Evolutionary conservation across 2,888 invertebrate genomes (phyloP), one percentile per base, ranked within the genome.

Genomic region (Drosophila neonasuta): DNA sequence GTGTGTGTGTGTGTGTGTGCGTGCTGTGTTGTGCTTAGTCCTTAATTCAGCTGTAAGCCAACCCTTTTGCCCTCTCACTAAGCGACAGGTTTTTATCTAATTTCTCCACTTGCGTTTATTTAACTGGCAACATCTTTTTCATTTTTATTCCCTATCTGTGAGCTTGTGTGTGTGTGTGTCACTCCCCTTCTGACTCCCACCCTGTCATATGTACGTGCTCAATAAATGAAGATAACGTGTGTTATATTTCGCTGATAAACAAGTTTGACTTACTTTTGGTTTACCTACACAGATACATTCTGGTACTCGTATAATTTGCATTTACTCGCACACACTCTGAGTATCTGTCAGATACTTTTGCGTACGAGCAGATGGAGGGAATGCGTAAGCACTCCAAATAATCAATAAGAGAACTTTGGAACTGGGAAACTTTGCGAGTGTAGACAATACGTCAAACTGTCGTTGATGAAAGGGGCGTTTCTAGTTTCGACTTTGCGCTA

Each of bases 81-180:
- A 54, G 66, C 81, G 81, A 87, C 78, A 78, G 71, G 87, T 87
- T 74, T 85, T 87, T 80, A 84, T 84, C 83, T 84, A 86, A 84
- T 87, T 84, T 84, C 87, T 84, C 83, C 83, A 77, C 86, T 82
- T 85, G 65, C 69, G 68, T 77, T 80, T 77, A 68, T 77, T 76
- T 63, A 49, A 59, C 68, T 70, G 52, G 36, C 44, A 58, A 60
- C 39, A 44, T 62, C 52, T 39, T 45, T 66, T n/a, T 62, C 20
- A 3, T 34, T 9, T 45, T 11, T 45, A 7, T 30, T 41, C 10
- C 42, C 2, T 20, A 8, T 13, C n/a, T 54, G 3, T 29, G 2
- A 10, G 36, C 5, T 0, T 42, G 39, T 55, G 13, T 61, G 13
- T 60, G 8, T 62, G 62, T 59, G 41, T 50, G 46, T 29, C n/a